Base-by-base conservation (phyloP, 2,888 invertebrate species). In the Tipula lateralis region DNA sequence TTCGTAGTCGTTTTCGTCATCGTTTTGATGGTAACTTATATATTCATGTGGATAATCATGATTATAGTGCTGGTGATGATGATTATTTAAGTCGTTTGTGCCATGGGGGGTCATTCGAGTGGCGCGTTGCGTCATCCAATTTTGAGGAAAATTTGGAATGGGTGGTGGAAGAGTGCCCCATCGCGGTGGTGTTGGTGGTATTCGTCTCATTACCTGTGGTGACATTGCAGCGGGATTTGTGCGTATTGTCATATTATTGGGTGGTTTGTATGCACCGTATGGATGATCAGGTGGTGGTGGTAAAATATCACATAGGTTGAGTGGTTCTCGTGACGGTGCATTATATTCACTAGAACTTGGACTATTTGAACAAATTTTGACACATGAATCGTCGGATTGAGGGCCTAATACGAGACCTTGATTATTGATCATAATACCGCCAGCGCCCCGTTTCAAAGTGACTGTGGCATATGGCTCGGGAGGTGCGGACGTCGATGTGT, bases 221-320 rank as follows among this genome's bases (percentile, higher is more conserved):
- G 88, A 88, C 29, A 87, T 85, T 29, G 87, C 87, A 9, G 87
- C 87, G 1, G 88, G 88, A 86, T 88, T 88, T 16, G 88, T 88
- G 84, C 88, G 86, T 86, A 88, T 88, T 85, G 88, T 88, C 87
- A 88, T 88, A 85, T 86, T 87, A 16, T 86, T 85, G n/a, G 86
- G 86, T 44, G 86, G 86, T 30, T 87, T 87, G 66, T 87, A 87
- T 36, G 87, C 86, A 29, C 86, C 86, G 66, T 87, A 87, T 39
- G 87, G 87, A 85, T 93, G 93, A 89, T 93, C 93, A 29, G 87
- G 87, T 50, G 87, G 87, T 87, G 93, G 93, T 85, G 93, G 93
- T 87, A 93, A 88, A 92, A 93, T 92, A 90, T 93, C 93, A 90
- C 93, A 93, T 91, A 93, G 92, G 90, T 93, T 93, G 88, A 92